Conservation (phyloP, 2,113 vertebrate species). For the Mesembrinibis cayennensis region DNA sequence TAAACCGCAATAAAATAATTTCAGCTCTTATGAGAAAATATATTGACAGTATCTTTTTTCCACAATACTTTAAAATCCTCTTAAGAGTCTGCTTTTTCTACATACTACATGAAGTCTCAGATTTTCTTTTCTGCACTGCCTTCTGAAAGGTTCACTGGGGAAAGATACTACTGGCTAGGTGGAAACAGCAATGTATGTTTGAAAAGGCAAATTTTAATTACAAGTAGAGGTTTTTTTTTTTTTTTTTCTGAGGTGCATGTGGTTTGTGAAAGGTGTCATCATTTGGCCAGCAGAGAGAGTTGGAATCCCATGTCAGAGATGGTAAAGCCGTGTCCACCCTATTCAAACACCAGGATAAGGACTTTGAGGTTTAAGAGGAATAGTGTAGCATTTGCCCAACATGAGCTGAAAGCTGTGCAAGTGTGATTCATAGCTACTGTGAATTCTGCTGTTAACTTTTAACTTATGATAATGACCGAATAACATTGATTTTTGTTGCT, state of each 20-base stretch:
- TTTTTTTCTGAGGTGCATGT: not conserved
- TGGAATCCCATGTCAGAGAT: not conserved
- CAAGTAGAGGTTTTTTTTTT: not conserved
- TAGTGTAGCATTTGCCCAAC: not conserved
- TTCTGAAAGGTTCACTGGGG: not conserved
- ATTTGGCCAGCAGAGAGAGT: not conserved
- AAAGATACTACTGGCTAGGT: not conserved
- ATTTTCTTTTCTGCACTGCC: not conserved
- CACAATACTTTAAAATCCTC: not conserved
- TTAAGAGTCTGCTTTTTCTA: not conserved
- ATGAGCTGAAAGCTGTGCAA: not conserved
- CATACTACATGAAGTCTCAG: not conserved
- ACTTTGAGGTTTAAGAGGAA: not conserved
- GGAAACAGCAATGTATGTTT: not conserved
- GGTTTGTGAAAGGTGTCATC: not conserved
- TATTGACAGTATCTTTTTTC: not conserved
- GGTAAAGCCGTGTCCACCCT: not conserved
- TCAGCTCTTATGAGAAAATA: not conserved
- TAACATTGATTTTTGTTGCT: slow-evolving; percentile 6
- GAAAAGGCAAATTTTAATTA: not conserved
- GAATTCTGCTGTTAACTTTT: not conserved
- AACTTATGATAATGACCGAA: not conserved
- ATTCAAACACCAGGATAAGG: not conserved
- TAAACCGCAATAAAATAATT: not conserved
- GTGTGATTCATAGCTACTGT: not conserved